Conservation (phyloP, 2,113 vertebrate genomes). For the Thunnus thynnus region DNA sequence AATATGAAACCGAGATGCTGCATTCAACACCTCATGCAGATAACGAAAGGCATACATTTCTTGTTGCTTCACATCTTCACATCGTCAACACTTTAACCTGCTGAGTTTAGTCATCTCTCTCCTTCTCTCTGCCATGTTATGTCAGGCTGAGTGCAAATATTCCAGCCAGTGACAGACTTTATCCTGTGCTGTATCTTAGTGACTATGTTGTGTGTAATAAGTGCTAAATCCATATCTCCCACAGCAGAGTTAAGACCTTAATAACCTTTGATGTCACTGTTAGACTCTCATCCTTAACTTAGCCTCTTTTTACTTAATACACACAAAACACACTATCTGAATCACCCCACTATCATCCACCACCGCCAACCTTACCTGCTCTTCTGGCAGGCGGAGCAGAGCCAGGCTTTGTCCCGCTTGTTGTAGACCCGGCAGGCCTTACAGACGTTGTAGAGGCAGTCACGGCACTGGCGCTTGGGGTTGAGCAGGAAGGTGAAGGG, state of each 20-base stretch:
- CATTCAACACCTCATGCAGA: neutral
- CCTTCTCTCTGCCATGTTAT: slow-evolving; percentile 2
- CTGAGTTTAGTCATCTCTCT: neutral
- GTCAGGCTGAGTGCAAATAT: neutral
- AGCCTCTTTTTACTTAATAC: slow-evolving; percentile 6
- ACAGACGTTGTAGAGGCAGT: slow-evolving; percentile 94
- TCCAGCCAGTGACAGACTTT: neutral
- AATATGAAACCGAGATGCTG: neutral
- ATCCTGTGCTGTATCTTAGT: slow-evolving; percentile 18
- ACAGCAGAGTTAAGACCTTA: slow-evolving; percentile 30
- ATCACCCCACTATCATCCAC: neutral
- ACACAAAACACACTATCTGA: neutral
- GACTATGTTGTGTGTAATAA: slow-evolving; percentile 25
- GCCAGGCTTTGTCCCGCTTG: slow-evolving; percentile 90
- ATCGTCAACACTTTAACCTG: neutral
- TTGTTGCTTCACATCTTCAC: neutral
- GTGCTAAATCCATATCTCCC: slow-evolving; percentile 39
- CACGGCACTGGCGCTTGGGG: slow-evolving; percentile 88
- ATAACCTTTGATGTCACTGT: slow-evolving; percentile 50
- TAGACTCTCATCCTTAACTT: slow-evolving; percentile 37
- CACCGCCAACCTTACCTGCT: slow-evolving; percentile 85
- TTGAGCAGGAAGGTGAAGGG: slow-evolving; percentile 96
- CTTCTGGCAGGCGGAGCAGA: slow-evolving; percentile 94
- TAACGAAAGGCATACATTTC: neutral
- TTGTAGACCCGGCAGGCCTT: slow-evolving; percentile 91